Evolutionary conservation across 2,113 vertebrate species (phyloP).

Genomic region (Eptesicus fuscus): DNA sequence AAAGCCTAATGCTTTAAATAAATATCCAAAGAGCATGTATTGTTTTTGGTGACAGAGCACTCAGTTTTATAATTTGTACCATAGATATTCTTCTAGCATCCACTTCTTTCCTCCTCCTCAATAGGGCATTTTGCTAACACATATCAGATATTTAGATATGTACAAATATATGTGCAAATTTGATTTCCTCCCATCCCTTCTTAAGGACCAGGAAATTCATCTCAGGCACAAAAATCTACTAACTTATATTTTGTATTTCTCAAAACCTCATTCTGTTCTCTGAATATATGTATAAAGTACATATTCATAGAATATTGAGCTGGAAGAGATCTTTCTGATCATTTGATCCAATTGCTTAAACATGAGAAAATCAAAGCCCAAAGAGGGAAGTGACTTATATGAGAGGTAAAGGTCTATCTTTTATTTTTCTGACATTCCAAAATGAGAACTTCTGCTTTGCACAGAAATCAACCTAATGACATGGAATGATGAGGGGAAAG

Average conservation of each 20-base stretch:
- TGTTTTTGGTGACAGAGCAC: background rate
- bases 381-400: background rate
- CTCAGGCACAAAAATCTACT: background rate
- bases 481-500: background rate
- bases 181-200: background rate
- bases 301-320: background rate
- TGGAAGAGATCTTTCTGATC: background rate
- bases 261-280: background rate
- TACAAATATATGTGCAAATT: background rate
- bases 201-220: background rate
- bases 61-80: background rate
- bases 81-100: background rate
- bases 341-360: background rate
- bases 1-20: background rate
- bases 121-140: background rate
- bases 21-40: background rate
- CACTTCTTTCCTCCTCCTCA: background rate
- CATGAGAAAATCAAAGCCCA: background rate
- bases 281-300: background rate
- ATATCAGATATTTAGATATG: background rate
- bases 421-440: background rate
- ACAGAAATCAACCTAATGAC: background rate
- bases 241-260: background rate
- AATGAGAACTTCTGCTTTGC: constrained; percentile 30
- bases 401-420: background rate